A percentile compares a stretch with the other conserved stretches of the same genome.
These are phyloP conservation scores for Acrossocheilus wenchowensis DNA, from an alignment of 2,797 vertebrate species.

Conservation along the genomic window DNA sequence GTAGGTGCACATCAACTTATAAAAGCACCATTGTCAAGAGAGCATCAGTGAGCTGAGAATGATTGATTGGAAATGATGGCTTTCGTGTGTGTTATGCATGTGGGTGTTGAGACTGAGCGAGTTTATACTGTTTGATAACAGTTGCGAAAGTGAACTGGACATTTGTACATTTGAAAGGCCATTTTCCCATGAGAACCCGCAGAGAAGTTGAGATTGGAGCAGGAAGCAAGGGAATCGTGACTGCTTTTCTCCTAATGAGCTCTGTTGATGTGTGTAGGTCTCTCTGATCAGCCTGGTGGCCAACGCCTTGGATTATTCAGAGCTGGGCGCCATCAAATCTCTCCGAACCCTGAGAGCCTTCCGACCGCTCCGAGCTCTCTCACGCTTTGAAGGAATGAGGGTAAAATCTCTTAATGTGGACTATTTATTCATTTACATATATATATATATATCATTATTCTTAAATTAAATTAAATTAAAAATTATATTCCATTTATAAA, in stretches of 20 bases:
- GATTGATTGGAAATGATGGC: neutral
- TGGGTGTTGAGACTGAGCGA: constrained; percentile 9
- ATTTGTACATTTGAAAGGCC: constrained; percentile 28
- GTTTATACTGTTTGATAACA: constrained; percentile 11
- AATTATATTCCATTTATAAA: too few species aligned
- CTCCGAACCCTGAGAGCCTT: constrained; percentile 95
- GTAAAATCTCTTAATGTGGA: constrained; percentile 77
- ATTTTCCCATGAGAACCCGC: constrained; percentile 1
- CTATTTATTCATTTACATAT: neutral
- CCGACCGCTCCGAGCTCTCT: constrained; percentile 95
- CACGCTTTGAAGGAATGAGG: constrained; percentile 98
- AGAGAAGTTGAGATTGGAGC: constrained; percentile 33
- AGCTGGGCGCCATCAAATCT: constrained; percentile 93
- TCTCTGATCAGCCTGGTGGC: constrained; percentile 94
- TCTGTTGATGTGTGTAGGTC: constrained; percentile 79
- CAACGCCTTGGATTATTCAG: constrained; percentile 85
- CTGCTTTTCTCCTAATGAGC: constrained; percentile 38
- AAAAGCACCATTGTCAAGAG: neutral
- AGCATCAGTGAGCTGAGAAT: neutral
- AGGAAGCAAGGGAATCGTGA: constrained; percentile 23
- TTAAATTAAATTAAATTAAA: neutral
- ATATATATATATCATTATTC: neutral
- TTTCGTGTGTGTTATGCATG: neutral
- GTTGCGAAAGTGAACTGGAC: constrained; percentile 38
- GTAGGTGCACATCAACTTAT: neutral